Conservation (phyloP, 1,140 invertebrate species). For the Drosophila grimshawi region DNA sequence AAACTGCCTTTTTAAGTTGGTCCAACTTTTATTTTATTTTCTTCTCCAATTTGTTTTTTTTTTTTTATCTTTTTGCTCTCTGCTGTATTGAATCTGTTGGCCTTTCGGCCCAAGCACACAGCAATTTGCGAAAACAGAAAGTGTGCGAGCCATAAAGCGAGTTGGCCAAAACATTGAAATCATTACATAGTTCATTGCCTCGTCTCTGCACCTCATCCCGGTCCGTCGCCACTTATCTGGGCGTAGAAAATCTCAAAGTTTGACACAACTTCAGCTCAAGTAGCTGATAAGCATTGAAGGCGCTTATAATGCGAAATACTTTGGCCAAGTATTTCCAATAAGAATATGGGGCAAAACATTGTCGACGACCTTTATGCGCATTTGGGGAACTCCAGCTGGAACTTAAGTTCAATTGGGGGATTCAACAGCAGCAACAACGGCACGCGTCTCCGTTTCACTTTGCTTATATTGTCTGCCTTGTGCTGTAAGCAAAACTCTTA, state of each 20-base stretch:
- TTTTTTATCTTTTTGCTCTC: conserved; percentile 8
- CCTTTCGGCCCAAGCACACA: not conserved
- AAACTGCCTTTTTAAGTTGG: conserved; percentile 28
- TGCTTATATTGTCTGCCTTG: not conserved
- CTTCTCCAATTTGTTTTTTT: not conserved
- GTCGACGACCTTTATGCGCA: conserved; percentile 49
- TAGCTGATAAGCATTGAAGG: conserved; percentile 58
- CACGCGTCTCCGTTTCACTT: conserved; percentile 16
- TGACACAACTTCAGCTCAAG: conserved; percentile 51
- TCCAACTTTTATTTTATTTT: conserved; percentile 14
- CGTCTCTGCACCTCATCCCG: not conserved
- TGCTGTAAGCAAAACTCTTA: conserved; percentile 4
- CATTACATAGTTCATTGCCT: conserved; percentile 26
- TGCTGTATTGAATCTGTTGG: conserved; percentile 29
- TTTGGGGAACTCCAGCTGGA: conserved; percentile 16
- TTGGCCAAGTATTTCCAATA: conserved; percentile 62
- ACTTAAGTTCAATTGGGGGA: conserved; percentile 7
- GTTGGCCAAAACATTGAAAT: conserved; percentile 48
- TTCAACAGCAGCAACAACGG: not conserved
- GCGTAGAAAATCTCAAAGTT: conserved; percentile 47
- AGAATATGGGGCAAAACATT: conserved; percentile 37
- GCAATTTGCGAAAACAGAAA: conserved; percentile 48
- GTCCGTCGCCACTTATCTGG: conserved; percentile 22
- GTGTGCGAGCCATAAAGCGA: conserved; percentile 53
- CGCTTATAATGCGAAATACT: conserved; percentile 54